phyloP scores from a whole-genome alignment of 2,888 invertebrate species.

The Torymus auratus region DNA sequence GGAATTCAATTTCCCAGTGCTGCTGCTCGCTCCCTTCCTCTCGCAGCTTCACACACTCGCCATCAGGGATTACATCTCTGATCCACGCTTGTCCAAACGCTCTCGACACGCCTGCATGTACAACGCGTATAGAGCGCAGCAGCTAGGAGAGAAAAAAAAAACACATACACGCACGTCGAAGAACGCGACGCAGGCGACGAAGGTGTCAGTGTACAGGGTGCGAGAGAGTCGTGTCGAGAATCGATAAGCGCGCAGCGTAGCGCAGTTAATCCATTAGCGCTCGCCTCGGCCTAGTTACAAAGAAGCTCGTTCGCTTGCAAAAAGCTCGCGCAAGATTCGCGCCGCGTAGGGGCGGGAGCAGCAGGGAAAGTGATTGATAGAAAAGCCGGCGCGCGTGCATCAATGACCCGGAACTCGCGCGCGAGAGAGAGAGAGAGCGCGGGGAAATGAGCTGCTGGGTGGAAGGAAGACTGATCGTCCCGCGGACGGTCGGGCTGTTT shows the following conservation, averaged over 20 bases:
- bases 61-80: no score
- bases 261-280: conserved; percentile 46
- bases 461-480: conserved; percentile 41
- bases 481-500: neutral
- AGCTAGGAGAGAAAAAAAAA: no score
- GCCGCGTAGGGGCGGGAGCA: neutral
- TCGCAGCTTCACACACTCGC: no score
- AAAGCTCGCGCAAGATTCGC: conserved; percentile 35
- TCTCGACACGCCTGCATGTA: no score
- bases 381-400: conserved; percentile 10
- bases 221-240: neutral
- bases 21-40: no score
- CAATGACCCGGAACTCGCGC: conserved; percentile 45
- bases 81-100: no score
- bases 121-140: no score
- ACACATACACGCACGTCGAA: no score
- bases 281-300: neutral
- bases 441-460: neutral
- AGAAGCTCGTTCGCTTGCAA: neutral
- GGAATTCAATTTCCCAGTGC: no score
- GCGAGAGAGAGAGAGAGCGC: neutral
- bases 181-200: neutral
- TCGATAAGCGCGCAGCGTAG: conserved; percentile 22
- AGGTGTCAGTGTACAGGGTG: no score
- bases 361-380: conserved; percentile 42